Conservation (phyloP, 2,113 vertebrate species). For the Balaeniceps rex region DNA sequence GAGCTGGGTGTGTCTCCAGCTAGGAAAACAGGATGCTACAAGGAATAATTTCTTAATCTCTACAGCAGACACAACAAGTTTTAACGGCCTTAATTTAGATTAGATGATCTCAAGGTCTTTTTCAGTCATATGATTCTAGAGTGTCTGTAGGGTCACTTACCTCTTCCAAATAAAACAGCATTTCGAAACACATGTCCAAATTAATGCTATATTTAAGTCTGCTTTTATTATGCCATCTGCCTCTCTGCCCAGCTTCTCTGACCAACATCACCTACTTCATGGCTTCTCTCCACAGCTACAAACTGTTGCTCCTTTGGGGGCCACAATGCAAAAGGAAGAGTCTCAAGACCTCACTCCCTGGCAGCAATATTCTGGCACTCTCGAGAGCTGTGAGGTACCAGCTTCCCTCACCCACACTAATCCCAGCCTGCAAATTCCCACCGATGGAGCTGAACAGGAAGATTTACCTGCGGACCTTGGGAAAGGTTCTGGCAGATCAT, state of each 20-base stretch:
- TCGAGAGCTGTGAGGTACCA: background rate
- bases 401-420: background rate
- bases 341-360: background rate
- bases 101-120: conserved; percentile 40
- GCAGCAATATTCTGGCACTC: background rate
- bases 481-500: background rate
- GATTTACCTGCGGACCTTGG: background rate
- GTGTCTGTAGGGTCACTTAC: background rate
- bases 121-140: background rate
- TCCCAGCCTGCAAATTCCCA: background rate
- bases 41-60: conserved; percentile 54
- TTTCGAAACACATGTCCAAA: background rate
- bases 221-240: background rate
- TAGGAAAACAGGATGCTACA: conserved; percentile 50
- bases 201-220: background rate
- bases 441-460: rapidly evolving
- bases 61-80: conserved; percentile 16
- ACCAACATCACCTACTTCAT: background rate
- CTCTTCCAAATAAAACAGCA: background rate
- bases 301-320: background rate
- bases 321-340: background rate
- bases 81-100: conserved; percentile 31
- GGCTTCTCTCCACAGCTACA: background rate
- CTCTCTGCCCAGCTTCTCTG: background rate
- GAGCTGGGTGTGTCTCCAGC: conserved; percentile 5